A percentile compares a stretch with the other conserved stretches of the same genome.
phyloP scores from a whole-genome alignment of 2,113 vertebrate species.

The Gobiocypris rarus region DNA sequence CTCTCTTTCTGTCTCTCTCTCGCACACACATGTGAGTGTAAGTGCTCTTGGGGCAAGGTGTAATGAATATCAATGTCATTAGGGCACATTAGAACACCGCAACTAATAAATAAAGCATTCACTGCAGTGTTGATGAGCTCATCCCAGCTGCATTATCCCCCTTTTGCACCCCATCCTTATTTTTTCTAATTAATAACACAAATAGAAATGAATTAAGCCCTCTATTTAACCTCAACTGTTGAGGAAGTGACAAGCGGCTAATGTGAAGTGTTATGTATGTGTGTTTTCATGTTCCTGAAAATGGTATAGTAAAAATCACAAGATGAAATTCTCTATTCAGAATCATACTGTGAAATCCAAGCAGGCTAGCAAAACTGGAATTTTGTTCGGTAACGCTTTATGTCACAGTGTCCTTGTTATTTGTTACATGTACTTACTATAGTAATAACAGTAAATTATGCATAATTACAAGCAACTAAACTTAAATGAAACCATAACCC shows the following conservation, averaged over 20 bases:
- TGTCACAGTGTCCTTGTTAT: too few relatives aligned
- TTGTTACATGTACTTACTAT: too few relatives aligned
- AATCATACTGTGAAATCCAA: not conserved
- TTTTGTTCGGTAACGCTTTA: not conserved
- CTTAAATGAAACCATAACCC: too few relatives aligned
- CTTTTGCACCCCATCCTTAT: not conserved
- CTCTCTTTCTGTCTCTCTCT: too few relatives aligned
- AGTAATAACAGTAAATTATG: too few relatives aligned
- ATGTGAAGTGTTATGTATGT: not conserved
- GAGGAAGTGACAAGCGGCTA: conserved; percentile 13
- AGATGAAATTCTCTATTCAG: not conserved
- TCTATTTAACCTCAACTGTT: conserved; percentile 42
- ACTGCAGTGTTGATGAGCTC: conserved; percentile 36
- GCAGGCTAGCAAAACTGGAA: not conserved
- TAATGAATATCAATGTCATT: conserved; percentile 66
- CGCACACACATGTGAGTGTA: conserved; percentile 26
- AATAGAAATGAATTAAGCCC: conserved; percentile 33
- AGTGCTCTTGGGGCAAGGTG: conserved; percentile 49
- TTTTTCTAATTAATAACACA: conserved; percentile 44
- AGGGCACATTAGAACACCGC: conserved; percentile 55
- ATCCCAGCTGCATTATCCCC: conserved; percentile 8
- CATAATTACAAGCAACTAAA: too few relatives aligned
- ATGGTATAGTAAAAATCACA: not conserved
- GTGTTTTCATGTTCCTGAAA: too few relatives aligned
- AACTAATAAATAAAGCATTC: conserved; percentile 55